A percentile compares a stretch with the other conserved stretches of the same genome.
Evolutionary conservation across 2,113 vertebrate species (phyloP).

Genomic region (Grus americana): DNA sequence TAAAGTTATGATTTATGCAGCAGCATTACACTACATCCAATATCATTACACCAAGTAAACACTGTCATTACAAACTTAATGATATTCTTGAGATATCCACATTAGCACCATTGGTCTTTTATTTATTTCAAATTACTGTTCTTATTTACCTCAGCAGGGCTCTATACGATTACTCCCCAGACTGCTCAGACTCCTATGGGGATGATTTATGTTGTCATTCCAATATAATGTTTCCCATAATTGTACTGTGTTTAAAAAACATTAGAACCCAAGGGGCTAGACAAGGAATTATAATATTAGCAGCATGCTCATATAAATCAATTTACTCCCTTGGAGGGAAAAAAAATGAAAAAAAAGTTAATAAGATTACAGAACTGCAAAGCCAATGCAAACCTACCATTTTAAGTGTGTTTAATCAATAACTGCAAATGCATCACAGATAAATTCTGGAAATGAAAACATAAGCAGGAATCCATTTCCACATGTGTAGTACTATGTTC

Average conservation of each 20-base stretch:
- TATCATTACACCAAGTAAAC: conserved; percentile 54
- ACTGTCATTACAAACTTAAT: conserved; percentile 40
- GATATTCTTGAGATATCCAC: conserved; percentile 73
- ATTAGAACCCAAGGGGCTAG: conserved; percentile 68
- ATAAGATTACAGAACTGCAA: conserved; percentile 39
- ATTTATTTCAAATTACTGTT: conserved; percentile 78
- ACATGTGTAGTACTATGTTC: neutral
- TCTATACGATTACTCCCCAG: conserved; percentile 41
- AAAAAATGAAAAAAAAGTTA: conserved; percentile 11
- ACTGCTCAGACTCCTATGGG: conserved; percentile 53
- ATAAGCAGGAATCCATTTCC: neutral
- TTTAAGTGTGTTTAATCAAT: conserved; percentile 20
- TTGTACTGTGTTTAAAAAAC: conserved; percentile 70
- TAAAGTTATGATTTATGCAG: conserved; percentile 25
- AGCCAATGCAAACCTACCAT: neutral
- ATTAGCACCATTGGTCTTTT: conserved; percentile 74
- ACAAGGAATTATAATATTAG: conserved; percentile 72
- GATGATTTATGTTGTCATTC: conserved; percentile 63
- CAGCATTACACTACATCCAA: conserved; percentile 2
- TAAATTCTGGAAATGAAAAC: neutral
- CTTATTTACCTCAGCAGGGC: conserved; percentile 73
- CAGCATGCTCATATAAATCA: conserved; percentile 66
- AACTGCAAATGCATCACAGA: conserved; percentile 8
- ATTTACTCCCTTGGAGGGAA: conserved; percentile 71
- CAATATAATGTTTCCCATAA: conserved; percentile 65